Base-by-base conservation (phyloP, 2,888 invertebrate genomes). In the Steinernema scapterisci region DNA sequence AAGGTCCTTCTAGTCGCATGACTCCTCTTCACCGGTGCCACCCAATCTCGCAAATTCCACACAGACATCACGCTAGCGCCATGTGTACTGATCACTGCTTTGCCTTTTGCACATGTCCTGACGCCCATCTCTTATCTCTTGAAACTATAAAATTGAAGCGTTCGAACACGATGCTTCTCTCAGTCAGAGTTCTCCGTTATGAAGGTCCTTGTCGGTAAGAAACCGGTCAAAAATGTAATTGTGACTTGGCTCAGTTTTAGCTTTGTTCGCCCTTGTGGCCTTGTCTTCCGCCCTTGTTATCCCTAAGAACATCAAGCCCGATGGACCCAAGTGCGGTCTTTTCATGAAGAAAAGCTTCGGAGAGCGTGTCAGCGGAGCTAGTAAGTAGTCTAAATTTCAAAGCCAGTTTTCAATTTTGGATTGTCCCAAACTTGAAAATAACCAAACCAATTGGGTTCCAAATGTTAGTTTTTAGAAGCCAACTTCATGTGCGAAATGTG, bases 401-500 rank as follows among this genome's bases (percentile, higher is more conserved):
- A n/a, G n/a, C n/a, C n/a, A n/a, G n/a, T n/a, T n/a, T n/a, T n/a
- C n/a, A n/a, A n/a, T n/a, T n/a, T n/a, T n/a, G n/a, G n/a, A n/a
- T n/a, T n/a, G n/a, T n/a, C n/a, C n/a, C n/a, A n/a, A n/a, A 13
- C 16, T 48, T 48, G 19, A 48, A 48, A 48, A 13, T 16, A 19
- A 19, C 19, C 13, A 19, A 48, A 19, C n/a, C n/a, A n/a, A n/a
- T n/a, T n/a, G n/a, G n/a, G n/a, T n/a, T n/a, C n/a, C n/a, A n/a
- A n/a, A 38, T 38, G 38, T 9, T 38, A 38, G 9, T 38, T 52
- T 52, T 23, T 23, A 48, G 73, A 46, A n/a, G 74, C 74, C 27
- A 74, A 70, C 38, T 19, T 71, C 56, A 11, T 75, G 19, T 75
- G 75, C 54, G 63, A 75, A 54, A 56, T 75, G 48, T 75, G 75